Evolutionary conservation across 1,140 invertebrate genomes (phyloP).

Genomic region (Zaprionus inermis): DNA sequence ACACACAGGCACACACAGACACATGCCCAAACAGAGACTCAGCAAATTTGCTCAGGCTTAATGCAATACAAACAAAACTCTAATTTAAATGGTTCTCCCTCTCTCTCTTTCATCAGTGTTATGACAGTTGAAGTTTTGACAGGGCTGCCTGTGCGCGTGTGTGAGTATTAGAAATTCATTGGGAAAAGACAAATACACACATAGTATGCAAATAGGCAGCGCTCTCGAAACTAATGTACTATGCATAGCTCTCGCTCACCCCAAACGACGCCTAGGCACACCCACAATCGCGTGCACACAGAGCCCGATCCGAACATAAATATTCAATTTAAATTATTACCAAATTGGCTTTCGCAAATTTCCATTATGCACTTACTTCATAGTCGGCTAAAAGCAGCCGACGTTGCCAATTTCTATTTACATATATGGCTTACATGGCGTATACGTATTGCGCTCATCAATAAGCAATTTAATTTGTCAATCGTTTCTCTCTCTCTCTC

Average conservation of each 20-base stretch:
- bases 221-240: conserved; percentile 78
- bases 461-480: conserved; percentile 82
- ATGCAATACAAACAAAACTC: conserved; percentile 76
- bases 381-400: conserved; percentile 57
- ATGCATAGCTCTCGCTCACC: conserved; percentile 49
- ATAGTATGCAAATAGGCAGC: conserved; percentile 75
- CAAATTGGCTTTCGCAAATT: conserved; percentile 79
- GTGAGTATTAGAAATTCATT: conserved; percentile 75
- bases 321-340: conserved; percentile 83
- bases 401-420: conserved; percentile 57
- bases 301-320: conserved; percentile 59
- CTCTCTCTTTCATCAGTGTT: conserved; percentile 68
- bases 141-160: conserved; percentile 21
- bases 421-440: not conserved
- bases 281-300: conserved; percentile 12
- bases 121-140: conserved; percentile 80
- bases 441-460: conserved; percentile 59
- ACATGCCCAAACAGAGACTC: conserved; percentile 25
- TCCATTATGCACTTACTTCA: conserved; percentile 80
- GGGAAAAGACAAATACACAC: conserved; percentile 80
- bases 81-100: conserved; percentile 72
- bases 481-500: conserved; percentile 47
- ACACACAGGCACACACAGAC: not conserved
- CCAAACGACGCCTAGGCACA: conserved; percentile 61
- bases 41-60: conserved; percentile 66